Conservation (phyloP, 2,113 vertebrate genomes). For the Microcebus tavaratra region DNA sequence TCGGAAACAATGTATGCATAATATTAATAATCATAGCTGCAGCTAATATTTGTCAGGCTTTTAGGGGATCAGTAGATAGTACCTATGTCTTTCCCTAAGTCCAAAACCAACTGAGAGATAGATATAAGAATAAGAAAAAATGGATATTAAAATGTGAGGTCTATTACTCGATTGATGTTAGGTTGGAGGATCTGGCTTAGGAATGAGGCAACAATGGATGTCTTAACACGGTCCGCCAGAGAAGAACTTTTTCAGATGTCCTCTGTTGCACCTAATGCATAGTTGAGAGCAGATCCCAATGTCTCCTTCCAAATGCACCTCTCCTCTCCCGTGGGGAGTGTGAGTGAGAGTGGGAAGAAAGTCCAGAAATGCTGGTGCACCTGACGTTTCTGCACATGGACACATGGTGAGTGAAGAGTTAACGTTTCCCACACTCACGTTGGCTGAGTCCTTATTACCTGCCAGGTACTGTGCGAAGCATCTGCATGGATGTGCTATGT, state of each 20-base stretch:
- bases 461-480: not conserved
- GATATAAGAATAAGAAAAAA: not conserved
- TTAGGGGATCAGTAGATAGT: not conserved
- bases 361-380: accelerated
- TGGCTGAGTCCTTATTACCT: not conserved
- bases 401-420: no score
- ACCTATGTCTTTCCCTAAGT: not conserved
- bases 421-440: not conserved
- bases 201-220: not conserved
- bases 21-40: not conserved
- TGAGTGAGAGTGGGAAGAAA: not conserved
- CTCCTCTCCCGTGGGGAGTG: not conserved
- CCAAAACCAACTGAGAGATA: not conserved
- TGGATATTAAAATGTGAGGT: not conserved
- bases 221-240: not conserved
- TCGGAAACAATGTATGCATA: not conserved
- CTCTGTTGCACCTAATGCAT: not conserved
- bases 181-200: not conserved
- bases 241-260: not conserved
- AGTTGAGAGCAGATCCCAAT: not conserved
- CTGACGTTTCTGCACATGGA: not conserved
- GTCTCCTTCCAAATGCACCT: not conserved
- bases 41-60: not conserved
- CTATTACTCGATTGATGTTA: not conserved
- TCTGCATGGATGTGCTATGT: not conserved